phyloP scores from a whole-genome alignment of 2,797 vertebrate species.

The Meriones psammophilus region DNA sequence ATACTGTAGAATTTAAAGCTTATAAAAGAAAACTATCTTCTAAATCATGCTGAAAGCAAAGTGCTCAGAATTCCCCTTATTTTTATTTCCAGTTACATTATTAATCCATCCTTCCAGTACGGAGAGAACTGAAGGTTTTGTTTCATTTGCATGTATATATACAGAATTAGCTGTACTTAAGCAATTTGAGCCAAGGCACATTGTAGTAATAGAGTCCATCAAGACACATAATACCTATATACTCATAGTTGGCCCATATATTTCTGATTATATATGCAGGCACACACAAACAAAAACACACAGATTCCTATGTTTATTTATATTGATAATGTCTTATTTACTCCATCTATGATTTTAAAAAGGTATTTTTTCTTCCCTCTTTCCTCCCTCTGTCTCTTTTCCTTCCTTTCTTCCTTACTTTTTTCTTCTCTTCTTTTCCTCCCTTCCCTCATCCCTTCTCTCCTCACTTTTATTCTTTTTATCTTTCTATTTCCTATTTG shows the following conservation, averaged over 20 bases:
- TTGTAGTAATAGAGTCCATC: not conserved
- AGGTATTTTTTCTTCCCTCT: not conserved
- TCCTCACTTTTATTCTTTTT: too few relatives aligned
- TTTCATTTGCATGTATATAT: not conserved
- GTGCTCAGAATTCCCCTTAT: not conserved
- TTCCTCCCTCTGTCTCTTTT: not conserved
- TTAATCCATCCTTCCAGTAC: not conserved
- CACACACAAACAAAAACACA: not conserved
- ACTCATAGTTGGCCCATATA: not conserved
- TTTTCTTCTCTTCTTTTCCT: too few relatives aligned
- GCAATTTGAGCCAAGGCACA: not conserved
- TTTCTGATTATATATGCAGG: not conserved
- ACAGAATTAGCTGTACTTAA: not conserved
- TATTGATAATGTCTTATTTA: not conserved
- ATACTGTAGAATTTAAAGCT: slow-evolving; percentile 26
- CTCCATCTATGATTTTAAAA: not conserved
- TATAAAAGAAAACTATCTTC: not conserved
- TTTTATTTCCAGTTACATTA: not conserved
- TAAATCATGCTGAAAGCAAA: not conserved
- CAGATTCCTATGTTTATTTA: not conserved
- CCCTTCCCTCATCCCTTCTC: not conserved
- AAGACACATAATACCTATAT: not conserved
- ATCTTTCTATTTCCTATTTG: not conserved
- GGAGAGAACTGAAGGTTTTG: not conserved
- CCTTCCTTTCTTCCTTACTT: too few relatives aligned